phyloP scores from a whole-genome alignment of 2,888 invertebrate species.

The Meta bourneti region DNA sequence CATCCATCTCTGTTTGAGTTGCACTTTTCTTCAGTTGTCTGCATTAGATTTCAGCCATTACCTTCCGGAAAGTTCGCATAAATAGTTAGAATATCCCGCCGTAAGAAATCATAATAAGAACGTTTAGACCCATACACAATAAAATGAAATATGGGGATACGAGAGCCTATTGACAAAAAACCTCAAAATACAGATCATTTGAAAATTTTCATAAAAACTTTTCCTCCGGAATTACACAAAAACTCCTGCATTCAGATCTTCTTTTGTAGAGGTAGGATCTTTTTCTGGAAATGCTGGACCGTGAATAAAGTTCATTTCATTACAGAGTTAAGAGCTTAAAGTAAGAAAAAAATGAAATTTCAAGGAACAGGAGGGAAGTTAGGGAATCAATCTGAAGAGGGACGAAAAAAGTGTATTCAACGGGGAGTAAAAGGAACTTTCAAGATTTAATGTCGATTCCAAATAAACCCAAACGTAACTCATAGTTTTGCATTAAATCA shows the following conservation, averaged over 20 bases:
- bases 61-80: too few species aligned
- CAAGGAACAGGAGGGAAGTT: background rate
- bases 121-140: background rate
- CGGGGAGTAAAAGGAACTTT: background rate
- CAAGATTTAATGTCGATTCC: constrained; percentile 15
- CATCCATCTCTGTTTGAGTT: too few species aligned
- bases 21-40: too few species aligned
- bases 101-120: too few species aligned
- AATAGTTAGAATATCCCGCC: too few species aligned
- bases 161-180: background rate
- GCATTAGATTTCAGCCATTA: too few species aligned
- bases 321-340: constrained; percentile 9
- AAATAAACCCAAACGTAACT: constrained; percentile 41
- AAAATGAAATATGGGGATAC: background rate
- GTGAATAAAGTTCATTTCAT: constrained; percentile 35
- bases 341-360: background rate
- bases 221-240: background rate
- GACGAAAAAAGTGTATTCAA: constrained; percentile 6
- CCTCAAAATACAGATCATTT: background rate
- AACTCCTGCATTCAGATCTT: background rate
- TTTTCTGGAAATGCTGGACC: constrained; percentile 22
- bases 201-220: constrained; percentile 6
- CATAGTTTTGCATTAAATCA: constrained; percentile 38
- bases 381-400: constrained; percentile 2
- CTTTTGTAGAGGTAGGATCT: background rate